phyloP scores from a whole-genome alignment of 64 coral and sea anemone species.

The Actinia tenebrosa region DNA sequence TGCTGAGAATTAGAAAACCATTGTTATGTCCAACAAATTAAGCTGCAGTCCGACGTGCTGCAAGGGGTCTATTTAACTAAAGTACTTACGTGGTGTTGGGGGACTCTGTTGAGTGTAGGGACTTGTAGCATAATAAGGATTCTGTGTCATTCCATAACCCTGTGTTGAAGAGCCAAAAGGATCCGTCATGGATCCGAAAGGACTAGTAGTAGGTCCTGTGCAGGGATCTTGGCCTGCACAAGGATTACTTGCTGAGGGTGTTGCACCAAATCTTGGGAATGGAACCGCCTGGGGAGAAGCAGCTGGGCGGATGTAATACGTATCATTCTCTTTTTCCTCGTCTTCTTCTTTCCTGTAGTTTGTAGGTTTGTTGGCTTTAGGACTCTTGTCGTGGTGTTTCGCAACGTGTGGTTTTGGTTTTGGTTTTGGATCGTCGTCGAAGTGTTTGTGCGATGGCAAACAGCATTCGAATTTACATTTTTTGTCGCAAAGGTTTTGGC shows the following conservation, averaged over 20 bases:
- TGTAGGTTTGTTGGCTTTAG: background rate
- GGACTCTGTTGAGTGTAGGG: background rate
- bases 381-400: constrained; percentile 1
- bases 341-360: background rate
- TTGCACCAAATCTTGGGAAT: background rate
- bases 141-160: constrained; percentile 1
- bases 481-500: background rate
- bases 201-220: background rate
- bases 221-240: background rate
- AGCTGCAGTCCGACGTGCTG: too few species aligned
- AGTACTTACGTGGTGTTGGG: background rate
- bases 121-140: background rate
- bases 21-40: too few species aligned
- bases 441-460: constrained; percentile 43
- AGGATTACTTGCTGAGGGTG: background rate
- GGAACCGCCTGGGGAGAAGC: constrained; percentile 27
- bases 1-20: too few species aligned
- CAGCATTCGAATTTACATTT: constrained; percentile 49
- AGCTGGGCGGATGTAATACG: constrained; percentile 20
- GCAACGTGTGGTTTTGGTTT: constrained; percentile 17
- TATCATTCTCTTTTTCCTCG: background rate
- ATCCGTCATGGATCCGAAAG: constrained; percentile 8
- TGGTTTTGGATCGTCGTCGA: constrained; percentile 30
- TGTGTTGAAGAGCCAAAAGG: constrained; percentile 11
- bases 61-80: background rate